Percentiles rank a stretch among this genome's conserved stretches.
Evolutionary conservation across 35 echinoderm and acorn worm species (phyloP).

Genomic region (Acanthaster planci): DNA sequence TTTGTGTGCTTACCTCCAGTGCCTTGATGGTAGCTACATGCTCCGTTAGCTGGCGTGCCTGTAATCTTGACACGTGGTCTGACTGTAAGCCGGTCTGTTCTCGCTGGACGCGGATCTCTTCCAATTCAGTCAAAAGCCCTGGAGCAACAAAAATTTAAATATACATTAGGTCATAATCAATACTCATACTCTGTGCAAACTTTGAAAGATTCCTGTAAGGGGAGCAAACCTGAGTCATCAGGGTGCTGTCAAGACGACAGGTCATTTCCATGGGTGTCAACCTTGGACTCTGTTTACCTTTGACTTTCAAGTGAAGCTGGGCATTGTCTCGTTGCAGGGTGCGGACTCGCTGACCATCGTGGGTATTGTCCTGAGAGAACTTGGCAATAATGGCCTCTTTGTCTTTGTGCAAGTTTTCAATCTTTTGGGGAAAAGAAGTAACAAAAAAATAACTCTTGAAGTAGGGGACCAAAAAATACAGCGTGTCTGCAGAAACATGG

Average conservation of each 20-base stretch:
- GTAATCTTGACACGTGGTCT: slow-evolving; percentile 91
- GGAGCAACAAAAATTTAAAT: not conserved
- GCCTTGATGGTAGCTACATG: slow-evolving; percentile 84
- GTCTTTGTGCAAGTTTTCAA: slow-evolving; percentile 82
- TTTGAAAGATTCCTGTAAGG: too few relatives aligned
- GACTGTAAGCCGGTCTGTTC: slow-evolving; percentile 98
- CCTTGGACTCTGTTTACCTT: slow-evolving; percentile 47
- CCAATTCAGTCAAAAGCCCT: slow-evolving; percentile 88
- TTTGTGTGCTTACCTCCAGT: slow-evolving; percentile 59
- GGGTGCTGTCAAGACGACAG: too few relatives aligned
- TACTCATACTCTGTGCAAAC: too few relatives aligned
- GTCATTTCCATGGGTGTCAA: not conserved
- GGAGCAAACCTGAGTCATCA: too few relatives aligned
- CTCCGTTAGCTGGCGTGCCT: slow-evolving; percentile 85
- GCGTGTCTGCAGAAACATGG: too few relatives aligned
- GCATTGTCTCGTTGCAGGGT: slow-evolving; percentile 93
- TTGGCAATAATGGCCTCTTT: slow-evolving; percentile 90
- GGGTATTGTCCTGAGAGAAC: slow-evolving; percentile 79
- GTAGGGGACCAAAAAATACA: too few relatives aligned
- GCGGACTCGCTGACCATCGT: slow-evolving; percentile 82
- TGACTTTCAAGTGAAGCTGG: slow-evolving; percentile 92
- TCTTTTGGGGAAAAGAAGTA: slow-evolving; percentile 38
- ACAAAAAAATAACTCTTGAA: too few relatives aligned
- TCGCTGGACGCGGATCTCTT: slow-evolving; percentile 90
- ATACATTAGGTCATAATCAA: too few relatives aligned